A percentile compares a stretch with the other conserved stretches of the same genome.
Evolutionary conservation across 2,113 vertebrate genomes (phyloP).

Genomic region (Rynchops niger): DNA sequence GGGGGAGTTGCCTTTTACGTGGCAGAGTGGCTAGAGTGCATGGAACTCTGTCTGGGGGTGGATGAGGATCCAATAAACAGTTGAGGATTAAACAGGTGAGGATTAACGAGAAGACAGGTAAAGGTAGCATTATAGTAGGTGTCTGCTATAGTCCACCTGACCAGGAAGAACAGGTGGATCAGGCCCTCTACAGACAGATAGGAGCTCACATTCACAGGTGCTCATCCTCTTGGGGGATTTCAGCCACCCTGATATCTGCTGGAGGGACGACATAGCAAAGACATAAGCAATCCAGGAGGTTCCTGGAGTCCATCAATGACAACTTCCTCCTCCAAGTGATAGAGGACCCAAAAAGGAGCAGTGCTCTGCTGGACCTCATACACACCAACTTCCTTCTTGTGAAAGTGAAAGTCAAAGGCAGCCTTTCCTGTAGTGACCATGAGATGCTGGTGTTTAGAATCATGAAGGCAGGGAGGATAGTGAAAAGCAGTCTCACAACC

Average conservation of each 20-base stretch:
- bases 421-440: not conserved
- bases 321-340: not conserved
- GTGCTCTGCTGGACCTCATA: not conserved
- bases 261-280: too few species aligned
- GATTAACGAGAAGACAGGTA: not conserved
- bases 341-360: not conserved
- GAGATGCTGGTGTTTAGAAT: not conserved
- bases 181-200: not conserved
- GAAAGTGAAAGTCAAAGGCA: not conserved
- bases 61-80: not conserved
- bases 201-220: not conserved
- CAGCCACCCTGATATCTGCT: not conserved
- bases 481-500: not conserved
- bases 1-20: not conserved
- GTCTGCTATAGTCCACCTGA: not conserved
- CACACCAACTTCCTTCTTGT: not conserved
- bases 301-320: not conserved
- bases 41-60: not conserved
- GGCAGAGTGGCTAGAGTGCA: not conserved
- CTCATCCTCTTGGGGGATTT: not conserved
- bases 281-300: not conserved
- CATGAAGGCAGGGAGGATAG: not conserved
- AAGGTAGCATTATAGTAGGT: not conserved
- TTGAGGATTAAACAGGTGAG: not conserved
- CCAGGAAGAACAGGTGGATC: not conserved